A percentile compares a stretch with the other conserved stretches of the same genome.
Evolutionary conservation across 2,113 vertebrate genomes (phyloP).

Genomic region (Suricata suricatta): DNA sequence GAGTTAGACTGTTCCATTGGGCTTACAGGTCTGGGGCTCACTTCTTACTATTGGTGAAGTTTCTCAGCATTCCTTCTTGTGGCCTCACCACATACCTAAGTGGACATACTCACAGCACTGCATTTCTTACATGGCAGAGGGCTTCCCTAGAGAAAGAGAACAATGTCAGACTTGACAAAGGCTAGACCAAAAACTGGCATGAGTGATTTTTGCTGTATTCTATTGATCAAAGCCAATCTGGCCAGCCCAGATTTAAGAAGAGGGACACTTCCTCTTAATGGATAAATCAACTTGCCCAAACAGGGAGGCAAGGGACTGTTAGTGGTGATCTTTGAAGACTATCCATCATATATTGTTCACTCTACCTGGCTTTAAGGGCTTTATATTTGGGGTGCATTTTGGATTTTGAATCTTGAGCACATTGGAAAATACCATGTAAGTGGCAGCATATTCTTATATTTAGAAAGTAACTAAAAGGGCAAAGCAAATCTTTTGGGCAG

Average conservation of each 20-base stretch:
- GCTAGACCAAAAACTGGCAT: neutral
- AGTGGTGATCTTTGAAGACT: neutral
- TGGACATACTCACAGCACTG: neutral
- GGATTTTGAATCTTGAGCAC: neutral
- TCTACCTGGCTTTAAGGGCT: neutral
- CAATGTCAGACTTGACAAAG: neutral
- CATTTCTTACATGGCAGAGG: neutral
- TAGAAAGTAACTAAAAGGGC: neutral
- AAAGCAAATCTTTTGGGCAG: neutral
- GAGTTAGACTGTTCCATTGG: neutral
- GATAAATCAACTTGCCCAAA: neutral
- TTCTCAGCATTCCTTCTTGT: neutral
- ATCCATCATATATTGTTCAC: neutral
- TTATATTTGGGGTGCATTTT: neutral
- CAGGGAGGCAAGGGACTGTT: neutral
- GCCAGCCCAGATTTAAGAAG: neutral
- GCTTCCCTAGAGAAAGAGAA: neutral
- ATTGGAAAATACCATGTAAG: neutral
- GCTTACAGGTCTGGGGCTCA: neutral
- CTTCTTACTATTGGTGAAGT: neutral
- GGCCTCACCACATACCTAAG: neutral
- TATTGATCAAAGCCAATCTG: neutral
- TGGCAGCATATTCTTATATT: neutral
- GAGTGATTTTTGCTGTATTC: neutral
- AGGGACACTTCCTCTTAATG: neutral